Conservation (phyloP, 2,113 vertebrate species). For the Meleagris gallopavo region DNA sequence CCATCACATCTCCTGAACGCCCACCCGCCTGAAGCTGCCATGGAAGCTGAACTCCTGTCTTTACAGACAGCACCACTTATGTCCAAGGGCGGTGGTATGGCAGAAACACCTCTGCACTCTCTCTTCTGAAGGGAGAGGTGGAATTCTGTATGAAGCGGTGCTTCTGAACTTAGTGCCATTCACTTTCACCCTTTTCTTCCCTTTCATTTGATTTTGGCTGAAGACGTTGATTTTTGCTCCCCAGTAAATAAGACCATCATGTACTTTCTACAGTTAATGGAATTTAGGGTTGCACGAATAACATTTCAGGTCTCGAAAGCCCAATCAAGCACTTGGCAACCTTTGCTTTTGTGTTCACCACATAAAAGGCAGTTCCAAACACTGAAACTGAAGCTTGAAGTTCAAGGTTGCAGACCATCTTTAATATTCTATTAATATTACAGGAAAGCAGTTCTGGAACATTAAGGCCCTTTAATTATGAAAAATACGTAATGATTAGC, state of each 20-base stretch:
- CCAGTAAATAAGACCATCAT: background rate
- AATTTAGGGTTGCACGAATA: background rate
- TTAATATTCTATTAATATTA: slow-evolving; percentile 17
- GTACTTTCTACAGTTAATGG: background rate
- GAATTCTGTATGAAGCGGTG: background rate
- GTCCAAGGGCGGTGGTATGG: background rate
- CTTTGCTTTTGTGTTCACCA: background rate
- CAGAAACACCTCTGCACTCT: background rate
- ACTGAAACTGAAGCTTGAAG: background rate
- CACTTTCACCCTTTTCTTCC: background rate
- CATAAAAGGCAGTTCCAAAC: background rate
- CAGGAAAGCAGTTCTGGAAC: background rate
- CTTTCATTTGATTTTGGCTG: background rate
- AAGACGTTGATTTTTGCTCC: background rate
- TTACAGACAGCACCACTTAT: background rate
- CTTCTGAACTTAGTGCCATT: background rate
- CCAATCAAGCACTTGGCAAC: background rate
- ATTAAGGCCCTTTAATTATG: background rate
- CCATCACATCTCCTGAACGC: background rate
- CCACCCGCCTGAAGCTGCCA: background rate
- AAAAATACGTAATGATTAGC: background rate
- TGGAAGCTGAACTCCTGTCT: background rate
- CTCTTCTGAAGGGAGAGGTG: background rate
- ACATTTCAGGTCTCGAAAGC: background rate
- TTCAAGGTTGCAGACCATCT: background rate